Percentiles rank a stretch among this genome's conserved stretches.
phyloP scores from a whole-genome alignment of 2,888 invertebrate species.

The Leistus spinibarbis region DNA sequence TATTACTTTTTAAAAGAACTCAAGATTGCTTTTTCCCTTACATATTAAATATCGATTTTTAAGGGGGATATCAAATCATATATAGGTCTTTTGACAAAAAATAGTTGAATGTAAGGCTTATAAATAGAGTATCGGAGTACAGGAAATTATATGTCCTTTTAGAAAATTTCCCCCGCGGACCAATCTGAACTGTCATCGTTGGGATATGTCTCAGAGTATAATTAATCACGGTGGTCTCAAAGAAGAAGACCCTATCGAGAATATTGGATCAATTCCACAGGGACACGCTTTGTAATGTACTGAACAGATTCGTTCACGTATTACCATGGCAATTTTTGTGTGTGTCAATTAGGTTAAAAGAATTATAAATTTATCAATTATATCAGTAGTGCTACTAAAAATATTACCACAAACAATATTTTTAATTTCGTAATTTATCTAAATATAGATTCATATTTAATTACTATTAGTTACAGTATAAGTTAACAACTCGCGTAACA shows the following conservation, averaged over 20 bases:
- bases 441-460: no score
- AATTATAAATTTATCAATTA: no score
- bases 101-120: slow-evolving; percentile 6
- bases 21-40: not conserved
- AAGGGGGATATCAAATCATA: not conserved
- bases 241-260: slow-evolving; percentile 26
- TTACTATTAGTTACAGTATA: no score
- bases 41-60: not conserved
- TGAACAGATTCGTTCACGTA: no score
- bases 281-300: not conserved
- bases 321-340: no score
- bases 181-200: slow-evolving; percentile 13
- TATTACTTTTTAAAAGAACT: not conserved
- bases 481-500: no score
- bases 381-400: no score
- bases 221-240: slow-evolving; percentile 22
- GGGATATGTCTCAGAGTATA: slow-evolving; percentile 23
- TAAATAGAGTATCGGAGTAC: slow-evolving; percentile 13
- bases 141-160: slow-evolving; percentile 30
- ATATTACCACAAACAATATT: no score
- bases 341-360: no score
- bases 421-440: no score
- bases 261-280: slow-evolving; percentile 21
- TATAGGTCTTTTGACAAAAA: not conserved
- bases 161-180: slow-evolving; percentile 7